Percentiles rank a stretch among this genome's conserved stretches.
phyloP scores from a whole-genome alignment of 2,888 invertebrate genomes.

The Tiliacea citrago region DNA sequence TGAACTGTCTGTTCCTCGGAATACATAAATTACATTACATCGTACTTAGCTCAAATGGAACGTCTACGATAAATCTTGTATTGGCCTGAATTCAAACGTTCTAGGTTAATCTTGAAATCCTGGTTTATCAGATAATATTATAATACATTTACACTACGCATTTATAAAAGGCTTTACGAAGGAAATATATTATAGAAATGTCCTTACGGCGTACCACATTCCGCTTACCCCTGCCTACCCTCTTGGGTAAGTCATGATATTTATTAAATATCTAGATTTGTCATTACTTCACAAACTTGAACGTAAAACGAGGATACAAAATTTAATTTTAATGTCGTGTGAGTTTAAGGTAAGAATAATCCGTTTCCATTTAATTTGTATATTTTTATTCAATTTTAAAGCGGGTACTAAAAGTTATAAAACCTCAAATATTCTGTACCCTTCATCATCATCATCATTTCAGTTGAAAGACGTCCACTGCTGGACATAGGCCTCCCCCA shows the following conservation, averaged over 20 bases:
- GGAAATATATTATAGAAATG: too few relatives aligned
- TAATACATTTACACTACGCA: constrained; percentile 1
- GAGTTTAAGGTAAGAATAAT: neutral
- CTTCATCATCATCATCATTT: too few relatives aligned
- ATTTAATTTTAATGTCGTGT: neutral
- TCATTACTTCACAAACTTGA: neutral
- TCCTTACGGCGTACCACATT: neutral
- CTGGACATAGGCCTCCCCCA: too few relatives aligned
- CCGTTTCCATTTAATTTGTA: neutral
- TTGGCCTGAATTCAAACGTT: constrained; percentile 31
- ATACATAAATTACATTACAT: constrained; percentile 36
- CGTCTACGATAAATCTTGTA: constrained; percentile 43
- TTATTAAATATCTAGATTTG: neutral
- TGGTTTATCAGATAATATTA: neutral
- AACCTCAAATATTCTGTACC: too few relatives aligned
- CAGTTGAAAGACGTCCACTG: too few relatives aligned
- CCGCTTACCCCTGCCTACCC: neutral
- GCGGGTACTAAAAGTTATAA: neutral
- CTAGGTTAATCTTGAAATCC: constrained; percentile 24
- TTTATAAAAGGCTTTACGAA: neutral
- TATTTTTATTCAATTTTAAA: neutral
- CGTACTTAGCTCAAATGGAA: constrained; percentile 27
- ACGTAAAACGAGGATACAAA: neutral
- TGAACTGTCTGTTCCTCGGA: neutral
- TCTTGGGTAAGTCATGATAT: neutral